phyloP scores from a whole-genome alignment of 2,888 invertebrate genomes.

The Malthinus flaveolus region DNA sequence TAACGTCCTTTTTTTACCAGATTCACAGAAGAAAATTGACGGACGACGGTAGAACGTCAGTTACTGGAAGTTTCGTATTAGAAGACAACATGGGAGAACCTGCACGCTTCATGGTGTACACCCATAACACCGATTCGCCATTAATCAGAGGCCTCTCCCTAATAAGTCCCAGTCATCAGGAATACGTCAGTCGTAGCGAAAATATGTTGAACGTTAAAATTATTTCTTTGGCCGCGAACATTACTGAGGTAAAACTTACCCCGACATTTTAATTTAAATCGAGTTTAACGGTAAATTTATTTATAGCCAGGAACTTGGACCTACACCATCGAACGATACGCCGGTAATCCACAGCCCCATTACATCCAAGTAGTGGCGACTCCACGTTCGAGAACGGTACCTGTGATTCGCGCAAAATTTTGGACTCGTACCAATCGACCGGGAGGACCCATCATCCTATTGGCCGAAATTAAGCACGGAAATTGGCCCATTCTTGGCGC shows the following conservation, averaged over 20 bases:
- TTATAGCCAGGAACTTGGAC: conserved; percentile 62
- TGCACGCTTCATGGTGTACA: conserved; percentile 58
- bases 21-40: conserved; percentile 58
- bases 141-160: conserved; percentile 57
- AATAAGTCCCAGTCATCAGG: conserved; percentile 57
- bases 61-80: conserved; percentile 60
- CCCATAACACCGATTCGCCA: conserved; percentile 58
- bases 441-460: conserved; percentile 56
- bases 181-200: conserved; percentile 56
- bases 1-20: conserved; percentile 39
- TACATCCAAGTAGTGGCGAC: conserved; percentile 64
- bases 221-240: conserved; percentile 56
- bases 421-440: conserved; percentile 53
- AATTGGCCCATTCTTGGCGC: conserved; percentile 61
- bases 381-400: conserved; percentile 53
- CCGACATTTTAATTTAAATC: neutral
- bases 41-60: conserved; percentile 56
- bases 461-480: conserved; percentile 60
- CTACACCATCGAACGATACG: conserved; percentile 60
- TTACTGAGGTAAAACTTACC: conserved; percentile 54
- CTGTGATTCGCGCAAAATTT: conserved; percentile 55
- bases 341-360: conserved; percentile 63
- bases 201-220: conserved; percentile 57
- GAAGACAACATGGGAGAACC: conserved; percentile 59
- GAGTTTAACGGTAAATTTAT: neutral